phyloP scores from a whole-genome alignment of 2,113 vertebrate genomes.

The Henicopernis longicauda region DNA sequence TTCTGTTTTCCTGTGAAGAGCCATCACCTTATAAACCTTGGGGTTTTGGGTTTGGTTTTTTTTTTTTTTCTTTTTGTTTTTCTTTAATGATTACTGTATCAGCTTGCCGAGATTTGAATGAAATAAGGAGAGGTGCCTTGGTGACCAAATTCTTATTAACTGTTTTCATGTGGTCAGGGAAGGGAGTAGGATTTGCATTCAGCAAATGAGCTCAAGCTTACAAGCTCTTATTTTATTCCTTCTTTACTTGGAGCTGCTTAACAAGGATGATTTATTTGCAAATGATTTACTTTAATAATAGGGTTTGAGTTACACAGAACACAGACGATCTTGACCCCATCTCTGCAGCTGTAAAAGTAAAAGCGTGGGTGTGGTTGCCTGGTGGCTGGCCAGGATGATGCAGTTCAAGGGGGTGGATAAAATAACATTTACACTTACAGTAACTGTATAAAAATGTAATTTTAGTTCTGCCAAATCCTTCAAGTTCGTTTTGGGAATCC shows the following conservation, averaged over 20 bases:
- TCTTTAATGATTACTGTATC: not conserved
- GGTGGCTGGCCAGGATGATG: slow-evolving; percentile 50
- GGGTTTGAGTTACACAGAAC: not conserved
- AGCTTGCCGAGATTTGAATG: not conserved
- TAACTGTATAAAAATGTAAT: slow-evolving; percentile 64
- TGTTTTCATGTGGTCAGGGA: not conserved
- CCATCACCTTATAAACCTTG: not conserved
- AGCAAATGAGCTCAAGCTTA: not conserved
- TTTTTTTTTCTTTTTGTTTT: not conserved
- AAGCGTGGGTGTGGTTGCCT: slow-evolving; percentile 52
- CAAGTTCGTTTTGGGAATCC: not conserved
- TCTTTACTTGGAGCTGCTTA: not conserved
- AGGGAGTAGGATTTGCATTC: not conserved
- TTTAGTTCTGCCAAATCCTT: slow-evolving; percentile 42
- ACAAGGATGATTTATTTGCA: slow-evolving; percentile 29
- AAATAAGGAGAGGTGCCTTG: not conserved
- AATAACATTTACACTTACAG: slow-evolving; percentile 68
- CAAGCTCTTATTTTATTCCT: not conserved
- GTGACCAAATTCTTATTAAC: not conserved
- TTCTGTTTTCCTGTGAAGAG: not conserved
- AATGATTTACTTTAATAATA: slow-evolving; percentile 36
- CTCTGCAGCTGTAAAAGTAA: slow-evolving; percentile 44
- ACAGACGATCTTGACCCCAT: not conserved
- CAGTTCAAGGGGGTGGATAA: slow-evolving; percentile 52
- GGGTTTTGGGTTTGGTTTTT: not conserved